A percentile compares a stretch with the other conserved stretches of the same genome.
phyloP scores from a whole-genome alignment of 1,140 invertebrate genomes.

The Doryteuthis pealeii region DNA sequence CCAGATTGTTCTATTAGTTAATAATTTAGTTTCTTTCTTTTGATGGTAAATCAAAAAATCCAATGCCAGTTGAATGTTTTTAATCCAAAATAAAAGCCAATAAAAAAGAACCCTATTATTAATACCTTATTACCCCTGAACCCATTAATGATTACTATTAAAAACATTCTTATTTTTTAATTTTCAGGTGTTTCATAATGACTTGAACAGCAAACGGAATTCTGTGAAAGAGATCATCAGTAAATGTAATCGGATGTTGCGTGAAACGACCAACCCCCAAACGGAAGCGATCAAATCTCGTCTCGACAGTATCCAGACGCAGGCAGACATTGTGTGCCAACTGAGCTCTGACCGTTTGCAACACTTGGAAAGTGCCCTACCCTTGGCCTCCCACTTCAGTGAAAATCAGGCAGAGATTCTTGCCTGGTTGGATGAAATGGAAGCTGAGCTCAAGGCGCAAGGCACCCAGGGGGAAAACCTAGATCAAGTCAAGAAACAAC shows the following conservation, averaged over 20 bases:
- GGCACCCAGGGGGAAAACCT: slow-evolving; percentile 84
- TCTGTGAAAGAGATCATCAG: slow-evolving; percentile 88
- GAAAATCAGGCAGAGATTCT: slow-evolving; percentile 88
- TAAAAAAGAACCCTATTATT: too few species aligned
- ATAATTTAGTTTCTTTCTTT: too few species aligned
- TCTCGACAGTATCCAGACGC: slow-evolving; percentile 68
- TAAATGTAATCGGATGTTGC: slow-evolving; percentile 88
- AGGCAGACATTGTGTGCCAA: slow-evolving; percentile 85
- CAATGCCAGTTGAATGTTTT: too few species aligned
- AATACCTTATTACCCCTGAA: too few species aligned
- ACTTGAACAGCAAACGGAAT: slow-evolving; percentile 89
- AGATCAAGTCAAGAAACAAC: slow-evolving; percentile 89
- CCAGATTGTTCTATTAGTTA: too few species aligned
- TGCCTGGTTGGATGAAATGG: slow-evolving; percentile 89
- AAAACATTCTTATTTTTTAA: too few species aligned
- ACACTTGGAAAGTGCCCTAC: slow-evolving; percentile 89
- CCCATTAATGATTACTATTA: too few species aligned
- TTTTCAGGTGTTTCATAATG: slow-evolving; percentile 81
- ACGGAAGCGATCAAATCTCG: slow-evolving; percentile 81
- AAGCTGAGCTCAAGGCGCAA: slow-evolving; percentile 80
- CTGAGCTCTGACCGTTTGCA: slow-evolving; percentile 85
- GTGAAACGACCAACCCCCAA: slow-evolving; percentile 91
- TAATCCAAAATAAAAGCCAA: too few species aligned
- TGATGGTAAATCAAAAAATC: too few species aligned
- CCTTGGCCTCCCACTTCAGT: slow-evolving; percentile 80